phyloP scores from a whole-genome alignment of 1,140 invertebrate genomes.

The Hycleus phaleratus region DNA sequence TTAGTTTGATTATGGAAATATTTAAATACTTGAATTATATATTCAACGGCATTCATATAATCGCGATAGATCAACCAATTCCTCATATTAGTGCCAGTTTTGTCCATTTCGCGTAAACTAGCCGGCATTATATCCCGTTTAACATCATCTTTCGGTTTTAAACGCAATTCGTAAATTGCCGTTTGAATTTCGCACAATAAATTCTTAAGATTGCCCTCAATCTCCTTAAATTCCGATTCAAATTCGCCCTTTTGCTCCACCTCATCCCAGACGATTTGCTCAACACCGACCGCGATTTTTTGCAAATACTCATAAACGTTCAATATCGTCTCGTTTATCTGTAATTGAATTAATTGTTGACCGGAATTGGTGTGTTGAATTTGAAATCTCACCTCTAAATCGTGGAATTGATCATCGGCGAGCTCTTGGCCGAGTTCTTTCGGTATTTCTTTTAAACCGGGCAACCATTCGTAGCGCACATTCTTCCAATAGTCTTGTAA shows the following conservation, averaged over 20 bases:
- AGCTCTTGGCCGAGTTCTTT: conserved; percentile 45
- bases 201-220: conserved; percentile 49
- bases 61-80: conserved; percentile 61
- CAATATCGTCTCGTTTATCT: conserved; percentile 49
- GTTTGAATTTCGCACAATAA: conserved; percentile 51
- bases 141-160: conserved; percentile 44
- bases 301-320: conserved; percentile 55
- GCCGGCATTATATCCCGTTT: conserved; percentile 48
- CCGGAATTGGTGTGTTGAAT: neutral
- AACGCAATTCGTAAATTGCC: conserved; percentile 48
- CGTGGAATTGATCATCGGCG: conserved; percentile 39
- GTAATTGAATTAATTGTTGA: conserved; percentile 25
- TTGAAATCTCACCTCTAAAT: conserved; percentile 37
- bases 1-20: conserved; percentile 17
- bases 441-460: conserved; percentile 41
- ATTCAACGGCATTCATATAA: conserved; percentile 56
- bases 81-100: conserved; percentile 46
- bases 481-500: conserved; percentile 43
- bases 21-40: conserved; percentile 48
- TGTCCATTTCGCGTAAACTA: conserved; percentile 38
- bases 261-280: conserved; percentile 59
- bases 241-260: conserved; percentile 45
- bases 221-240: conserved; percentile 47
- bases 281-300: conserved; percentile 56
- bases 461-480: conserved; percentile 49